These are phyloP conservation scores for Idaea dimidiata DNA, from an alignment of 2,888 invertebrate genomes.

Conservation along the genomic window DNA sequence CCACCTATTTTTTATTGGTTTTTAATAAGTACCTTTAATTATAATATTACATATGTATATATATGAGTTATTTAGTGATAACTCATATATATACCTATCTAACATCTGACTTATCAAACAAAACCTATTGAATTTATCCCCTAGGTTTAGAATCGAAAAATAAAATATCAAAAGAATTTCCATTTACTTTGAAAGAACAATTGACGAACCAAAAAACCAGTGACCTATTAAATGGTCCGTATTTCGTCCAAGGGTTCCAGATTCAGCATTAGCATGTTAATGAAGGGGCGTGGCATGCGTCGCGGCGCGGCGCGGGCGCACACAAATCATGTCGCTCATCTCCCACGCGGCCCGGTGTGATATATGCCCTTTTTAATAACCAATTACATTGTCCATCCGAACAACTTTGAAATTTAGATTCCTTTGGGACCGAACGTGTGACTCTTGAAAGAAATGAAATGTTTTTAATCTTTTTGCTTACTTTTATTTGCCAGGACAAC, in stretches of 20 bases:
- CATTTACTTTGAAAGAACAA: background rate
- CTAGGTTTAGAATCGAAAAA: too few species aligned
- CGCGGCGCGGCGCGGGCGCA: slow-evolving; percentile 35
- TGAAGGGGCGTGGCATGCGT: slow-evolving; percentile 73
- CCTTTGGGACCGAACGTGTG: background rate
- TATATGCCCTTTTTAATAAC: slow-evolving; percentile 75
- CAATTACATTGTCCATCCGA: slow-evolving; percentile 64
- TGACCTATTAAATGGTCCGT: slow-evolving; percentile 1
- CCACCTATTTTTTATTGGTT: too few species aligned
- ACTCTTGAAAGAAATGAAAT: background rate
- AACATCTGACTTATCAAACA: too few species aligned
- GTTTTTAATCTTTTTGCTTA: background rate
- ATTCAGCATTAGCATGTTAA: slow-evolving; percentile 75
- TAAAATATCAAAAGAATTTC: too few species aligned
- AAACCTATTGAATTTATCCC: too few species aligned
- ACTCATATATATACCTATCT: too few species aligned
- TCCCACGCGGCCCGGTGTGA: slow-evolving; percentile 58
- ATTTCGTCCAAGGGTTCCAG: slow-evolving; percentile 33
- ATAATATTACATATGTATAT: too few species aligned
- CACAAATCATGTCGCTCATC: slow-evolving; percentile 59
- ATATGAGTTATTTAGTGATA: too few species aligned
- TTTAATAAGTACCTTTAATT: too few species aligned
- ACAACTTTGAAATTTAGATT: slow-evolving; percentile 22
- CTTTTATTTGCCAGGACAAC: background rate
- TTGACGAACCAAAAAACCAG: background rate